Evolutionary conservation across 2,888 invertebrate genomes (phyloP).

Genomic region (Lamellibrachia columna): DNA sequence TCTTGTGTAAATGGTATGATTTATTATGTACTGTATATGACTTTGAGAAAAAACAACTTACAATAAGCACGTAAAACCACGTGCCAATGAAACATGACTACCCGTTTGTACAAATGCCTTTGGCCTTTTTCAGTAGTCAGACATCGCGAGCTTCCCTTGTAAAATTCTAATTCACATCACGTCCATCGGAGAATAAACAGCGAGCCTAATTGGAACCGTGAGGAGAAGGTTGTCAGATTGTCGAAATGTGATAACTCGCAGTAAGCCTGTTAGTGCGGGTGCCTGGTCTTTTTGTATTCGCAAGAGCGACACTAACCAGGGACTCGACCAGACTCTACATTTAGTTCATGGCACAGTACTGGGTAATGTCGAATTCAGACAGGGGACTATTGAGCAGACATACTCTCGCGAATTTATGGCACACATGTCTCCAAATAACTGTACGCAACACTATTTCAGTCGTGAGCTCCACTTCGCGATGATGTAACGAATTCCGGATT

Average conservation of each 20-base stretch:
- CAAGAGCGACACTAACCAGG: neutral
- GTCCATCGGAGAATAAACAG: neutral
- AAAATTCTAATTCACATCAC: neutral
- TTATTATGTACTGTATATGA: neutral
- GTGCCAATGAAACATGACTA: neutral
- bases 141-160: neutral
- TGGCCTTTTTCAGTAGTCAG: neutral
- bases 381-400: no score
- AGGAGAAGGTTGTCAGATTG: neutral
- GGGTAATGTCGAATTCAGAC: no score
- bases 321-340: neutral
- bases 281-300: neutral
- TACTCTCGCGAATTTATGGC: no score
- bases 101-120: neutral
- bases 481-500: no score
- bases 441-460: no score
- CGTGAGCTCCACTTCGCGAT: no score
- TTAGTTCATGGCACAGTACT: neutral
- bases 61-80: neutral
- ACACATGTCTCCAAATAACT: no score
- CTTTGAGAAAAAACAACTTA: neutral
- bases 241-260: neutral
- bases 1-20: neutral
- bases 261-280: neutral
- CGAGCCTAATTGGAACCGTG: conserved; percentile 6